Base-by-base conservation (phyloP, 2,888 invertebrate genomes). In the Hirtodrosophila duncani region DNA sequence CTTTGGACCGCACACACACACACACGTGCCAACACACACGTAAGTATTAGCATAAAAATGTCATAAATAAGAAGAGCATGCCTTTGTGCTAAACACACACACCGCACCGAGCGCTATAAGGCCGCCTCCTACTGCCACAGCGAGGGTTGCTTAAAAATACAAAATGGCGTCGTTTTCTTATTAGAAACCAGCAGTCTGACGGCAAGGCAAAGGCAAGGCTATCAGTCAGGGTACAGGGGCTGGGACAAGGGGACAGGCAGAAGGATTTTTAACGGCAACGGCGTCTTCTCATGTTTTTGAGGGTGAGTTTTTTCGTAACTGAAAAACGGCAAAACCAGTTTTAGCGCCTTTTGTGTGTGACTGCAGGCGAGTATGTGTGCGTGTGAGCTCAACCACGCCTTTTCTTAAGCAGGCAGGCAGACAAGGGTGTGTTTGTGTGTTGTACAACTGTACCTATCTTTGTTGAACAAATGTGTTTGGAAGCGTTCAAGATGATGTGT, bases 101-200 rank as follows among this genome's bases (percentile, higher is more conserved):
- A n/a, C 44, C 31, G 33, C 31, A n/a, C 20, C 38, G 53, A 48
- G 21, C 21, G 33, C 44, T 43, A 44, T 50, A 45, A n/a, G n/a
- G n/a, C n/a, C 45, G 72, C 51, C 74, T 71, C 51, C 61, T 49
- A 55, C 56, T 37, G 21, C 31, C 26, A 36, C 42, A 34, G 43
- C 21, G 55, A 61, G 72, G 74, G 80, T 79, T 75, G 74, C 38
- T 75, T 38, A 13, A 26, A 58, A 59, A 77, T 63, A 64, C 75
- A 84, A 84, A 84, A 84, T 84, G 83, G 83, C 82, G 82, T 63
- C 72, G 43, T 34, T 81, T 83, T 84, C 84, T 84, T 84, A 84
- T 83, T 83, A 75, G 84, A 82, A 82, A 70, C 66, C 63, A 43
- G 66, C 63, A 59, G 63, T 44, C 30, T 18, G 24, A n/a, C n/a